These are phyloP conservation scores for Craniophora ligustri DNA, from an alignment of 2,888 invertebrate species.

Conservation along the genomic window DNA sequence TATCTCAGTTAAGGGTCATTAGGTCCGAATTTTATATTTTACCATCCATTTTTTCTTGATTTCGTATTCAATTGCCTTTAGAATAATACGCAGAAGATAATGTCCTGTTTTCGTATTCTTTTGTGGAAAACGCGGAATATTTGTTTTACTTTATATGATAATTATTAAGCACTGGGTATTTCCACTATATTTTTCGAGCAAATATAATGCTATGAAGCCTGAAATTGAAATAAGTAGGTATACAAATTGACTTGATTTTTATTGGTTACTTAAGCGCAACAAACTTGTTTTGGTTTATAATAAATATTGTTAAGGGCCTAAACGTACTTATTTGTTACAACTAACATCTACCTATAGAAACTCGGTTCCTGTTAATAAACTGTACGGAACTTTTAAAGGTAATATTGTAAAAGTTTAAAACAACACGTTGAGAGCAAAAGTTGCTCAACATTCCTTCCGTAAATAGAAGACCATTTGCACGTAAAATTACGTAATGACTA, in stretches of 20 bases:
- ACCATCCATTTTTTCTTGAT: conserved; percentile 18
- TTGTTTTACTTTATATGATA: conserved; percentile 15
- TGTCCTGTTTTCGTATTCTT: conserved; percentile 38
- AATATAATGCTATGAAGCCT: too few relatives aligned
- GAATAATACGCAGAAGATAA: background rate
- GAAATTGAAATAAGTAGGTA: too few relatives aligned
- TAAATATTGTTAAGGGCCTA: too few relatives aligned
- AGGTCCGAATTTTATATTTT: conserved; percentile 37
- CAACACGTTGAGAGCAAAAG: background rate
- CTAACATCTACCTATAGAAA: too few relatives aligned
- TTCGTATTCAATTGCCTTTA: conserved; percentile 4
- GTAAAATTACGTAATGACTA: conserved; percentile 8
- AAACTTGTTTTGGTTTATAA: too few relatives aligned
- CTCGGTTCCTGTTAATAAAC: too few relatives aligned
- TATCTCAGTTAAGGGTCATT: conserved; percentile 39
- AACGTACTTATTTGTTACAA: too few relatives aligned
- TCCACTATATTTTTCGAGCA: too few relatives aligned
- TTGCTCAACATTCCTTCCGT: background rate
- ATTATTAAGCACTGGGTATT: conserved; percentile 1
- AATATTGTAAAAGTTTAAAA: background rate
- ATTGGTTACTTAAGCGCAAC: too few relatives aligned
- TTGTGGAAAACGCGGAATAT: background rate
- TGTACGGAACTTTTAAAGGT: too few relatives aligned
- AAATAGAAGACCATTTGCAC: conserved; percentile 1
- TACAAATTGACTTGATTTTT: too few relatives aligned